A percentile compares a stretch with the other conserved stretches of the same genome.
These are phyloP conservation scores for Apamea crenata DNA, from an alignment of 2,888 invertebrate genomes.

Conservation along the genomic window DNA sequence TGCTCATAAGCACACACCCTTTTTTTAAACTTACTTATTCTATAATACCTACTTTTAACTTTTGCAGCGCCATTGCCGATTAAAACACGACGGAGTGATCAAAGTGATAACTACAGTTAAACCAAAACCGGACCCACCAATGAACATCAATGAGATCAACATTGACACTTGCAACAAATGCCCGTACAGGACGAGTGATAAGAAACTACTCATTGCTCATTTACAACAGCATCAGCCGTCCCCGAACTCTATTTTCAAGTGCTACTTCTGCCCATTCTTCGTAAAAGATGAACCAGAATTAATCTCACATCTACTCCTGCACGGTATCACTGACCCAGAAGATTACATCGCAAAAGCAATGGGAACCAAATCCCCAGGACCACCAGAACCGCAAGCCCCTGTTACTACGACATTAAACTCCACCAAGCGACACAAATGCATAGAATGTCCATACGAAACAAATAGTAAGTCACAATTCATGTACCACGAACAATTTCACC, in stretches of 20 bases:
- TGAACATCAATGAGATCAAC: constrained; percentile 76
- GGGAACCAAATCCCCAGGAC: constrained; percentile 80
- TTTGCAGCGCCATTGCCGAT: constrained; percentile 93
- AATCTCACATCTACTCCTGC: constrained; percentile 92
- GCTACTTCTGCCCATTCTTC: constrained; percentile 95
- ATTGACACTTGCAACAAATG: constrained; percentile 92
- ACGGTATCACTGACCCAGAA: constrained; percentile 91
- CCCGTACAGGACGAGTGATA: constrained; percentile 92
- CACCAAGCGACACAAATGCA: constrained; percentile 94
- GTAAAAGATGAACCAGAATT: constrained; percentile 93
- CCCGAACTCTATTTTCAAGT: constrained; percentile 93
- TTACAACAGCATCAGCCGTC: constrained; percentile 93
- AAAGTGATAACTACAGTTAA: constrained; percentile 91
- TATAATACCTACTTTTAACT: constrained; percentile 28
- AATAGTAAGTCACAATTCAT: constrained; percentile 96
- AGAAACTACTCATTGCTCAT: constrained; percentile 91
- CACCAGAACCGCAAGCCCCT: constrained; percentile 69
- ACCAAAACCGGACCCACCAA: constrained; percentile 84
- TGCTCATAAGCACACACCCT: not conserved
- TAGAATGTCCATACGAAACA: constrained; percentile 95
- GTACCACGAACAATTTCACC: constrained; percentile 96
- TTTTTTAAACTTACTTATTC: not conserved
- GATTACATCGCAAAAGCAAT: constrained; percentile 89
- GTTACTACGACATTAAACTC: constrained; percentile 69
- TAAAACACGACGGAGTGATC: constrained; percentile 94